phyloP scores from a whole-genome alignment of 2,797 vertebrate species.

The Clamator glandarius region DNA sequence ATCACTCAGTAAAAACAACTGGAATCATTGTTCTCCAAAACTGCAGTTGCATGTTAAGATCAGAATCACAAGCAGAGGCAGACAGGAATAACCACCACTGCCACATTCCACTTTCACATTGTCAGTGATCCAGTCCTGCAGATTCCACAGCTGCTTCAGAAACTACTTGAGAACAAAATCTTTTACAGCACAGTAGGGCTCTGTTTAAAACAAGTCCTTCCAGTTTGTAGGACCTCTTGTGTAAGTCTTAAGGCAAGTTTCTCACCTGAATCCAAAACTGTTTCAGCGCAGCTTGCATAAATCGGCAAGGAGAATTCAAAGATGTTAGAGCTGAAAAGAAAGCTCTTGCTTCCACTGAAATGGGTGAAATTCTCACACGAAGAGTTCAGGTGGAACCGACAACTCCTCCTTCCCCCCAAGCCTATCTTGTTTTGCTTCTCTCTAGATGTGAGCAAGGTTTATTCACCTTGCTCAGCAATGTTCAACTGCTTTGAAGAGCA shows the following conservation, averaged over 20 bases:
- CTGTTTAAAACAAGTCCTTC: neutral
- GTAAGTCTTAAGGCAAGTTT: neutral
- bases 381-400: neutral
- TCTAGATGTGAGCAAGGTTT: neutral
- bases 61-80: neutral
- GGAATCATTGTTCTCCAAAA: neutral
- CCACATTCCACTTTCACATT: conserved; percentile 1
- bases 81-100: conserved; percentile 26
- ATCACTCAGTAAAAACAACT: neutral
- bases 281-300: neutral
- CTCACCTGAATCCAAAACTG: neutral
- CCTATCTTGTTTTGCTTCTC: neutral
- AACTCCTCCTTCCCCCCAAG: neutral
- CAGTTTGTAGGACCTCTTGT: neutral
- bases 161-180: neutral
- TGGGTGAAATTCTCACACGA: neutral
- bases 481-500: neutral
- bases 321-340: neutral
- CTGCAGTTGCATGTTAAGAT: neutral
- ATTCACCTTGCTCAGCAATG: neutral
- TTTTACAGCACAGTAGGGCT: neutral
- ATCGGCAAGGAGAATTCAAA: neutral
- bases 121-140: neutral
- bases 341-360: neutral
- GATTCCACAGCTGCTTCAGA: conserved; percentile 38